These are phyloP conservation scores for Aleiodes alternator DNA, from an alignment of 2,888 invertebrate genomes.

Conservation along the genomic window DNA sequence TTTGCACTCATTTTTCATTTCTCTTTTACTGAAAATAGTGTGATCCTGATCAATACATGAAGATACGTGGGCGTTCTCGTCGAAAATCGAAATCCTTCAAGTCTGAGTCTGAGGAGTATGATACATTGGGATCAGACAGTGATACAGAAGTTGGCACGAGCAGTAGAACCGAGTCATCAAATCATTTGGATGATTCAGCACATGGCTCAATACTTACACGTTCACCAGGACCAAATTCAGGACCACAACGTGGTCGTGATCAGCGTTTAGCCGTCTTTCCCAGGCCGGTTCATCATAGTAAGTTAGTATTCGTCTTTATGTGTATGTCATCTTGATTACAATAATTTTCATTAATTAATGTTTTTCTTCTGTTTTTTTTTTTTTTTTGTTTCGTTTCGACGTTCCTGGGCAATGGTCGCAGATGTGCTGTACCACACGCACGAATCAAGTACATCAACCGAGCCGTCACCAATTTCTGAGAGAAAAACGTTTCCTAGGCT, in stretches of 20 bases:
- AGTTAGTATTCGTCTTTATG: slow-evolving; percentile 78
- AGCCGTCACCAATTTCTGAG: slow-evolving; percentile 76
- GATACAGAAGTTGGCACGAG: slow-evolving; percentile 76
- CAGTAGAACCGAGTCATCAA: slow-evolving; percentile 76
- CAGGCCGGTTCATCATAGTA: slow-evolving; percentile 78
- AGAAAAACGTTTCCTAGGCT: slow-evolving; percentile 75
- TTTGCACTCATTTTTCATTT: background rate
- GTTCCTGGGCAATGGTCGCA: slow-evolving; percentile 56
- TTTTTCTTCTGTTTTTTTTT: slow-evolving; percentile 31
- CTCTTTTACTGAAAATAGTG: slow-evolving; percentile 60
- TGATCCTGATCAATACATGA: slow-evolving; percentile 71
- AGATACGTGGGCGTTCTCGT: slow-evolving; percentile 73
- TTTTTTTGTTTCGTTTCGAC: slow-evolving; percentile 14
- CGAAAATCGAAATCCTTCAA: slow-evolving; percentile 77
- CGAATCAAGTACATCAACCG: slow-evolving; percentile 77
- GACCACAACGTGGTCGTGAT: slow-evolving; percentile 72
- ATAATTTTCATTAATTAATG: background rate
- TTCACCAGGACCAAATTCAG: slow-evolving; percentile 73
- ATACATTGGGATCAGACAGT: slow-evolving; percentile 78
- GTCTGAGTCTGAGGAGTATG: slow-evolving; percentile 79
- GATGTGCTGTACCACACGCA: slow-evolving; percentile 76
- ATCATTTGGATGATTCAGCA: slow-evolving; percentile 76
- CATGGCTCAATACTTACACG: slow-evolving; percentile 70
- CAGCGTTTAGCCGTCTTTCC: slow-evolving; percentile 77
- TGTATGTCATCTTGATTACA: background rate